A percentile compares a stretch with the other conserved stretches of the same genome.
Evolutionary conservation across 2,797 vertebrate species (phyloP).

Genomic region (Epinephelus awoara): DNA sequence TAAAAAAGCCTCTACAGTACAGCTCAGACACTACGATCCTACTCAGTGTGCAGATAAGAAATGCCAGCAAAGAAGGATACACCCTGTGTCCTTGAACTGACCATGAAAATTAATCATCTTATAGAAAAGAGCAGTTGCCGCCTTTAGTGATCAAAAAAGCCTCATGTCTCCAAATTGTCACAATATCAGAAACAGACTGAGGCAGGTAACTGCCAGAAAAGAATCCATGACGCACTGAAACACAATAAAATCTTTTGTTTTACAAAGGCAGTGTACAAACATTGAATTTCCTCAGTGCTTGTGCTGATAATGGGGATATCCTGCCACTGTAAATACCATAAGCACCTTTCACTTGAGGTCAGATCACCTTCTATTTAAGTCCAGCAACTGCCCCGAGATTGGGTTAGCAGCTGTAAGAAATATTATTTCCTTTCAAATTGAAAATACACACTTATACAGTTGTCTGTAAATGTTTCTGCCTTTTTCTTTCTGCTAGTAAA

Average conservation of each 20-base stretch:
- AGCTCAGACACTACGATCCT: not conserved
- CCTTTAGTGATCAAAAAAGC: constrained; percentile 44
- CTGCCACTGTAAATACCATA: constrained; percentile 76
- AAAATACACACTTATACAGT: not conserved
- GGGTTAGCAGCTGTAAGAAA: constrained; percentile 9
- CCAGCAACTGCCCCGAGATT: constrained; percentile 18
- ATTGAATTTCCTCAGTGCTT: constrained; percentile 76
- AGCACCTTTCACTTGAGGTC: constrained; percentile 27
- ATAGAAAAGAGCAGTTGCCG: constrained; percentile 57
- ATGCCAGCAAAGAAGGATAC: constrained; percentile 23
- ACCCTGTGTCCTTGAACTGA: constrained; percentile 61
- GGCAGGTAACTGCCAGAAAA: constrained; percentile 64
- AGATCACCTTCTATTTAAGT: constrained; percentile 53
- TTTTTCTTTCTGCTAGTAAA: not conserved
- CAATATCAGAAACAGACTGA: constrained; percentile 39
- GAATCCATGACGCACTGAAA: constrained; percentile 72
- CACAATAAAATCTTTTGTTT: constrained; percentile 75
- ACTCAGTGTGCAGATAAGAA: not conserved
- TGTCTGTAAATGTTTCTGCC: not conserved
- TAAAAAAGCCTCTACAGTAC: not conserved
- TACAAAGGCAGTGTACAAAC: constrained; percentile 71
- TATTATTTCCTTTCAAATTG: constrained; percentile 20
- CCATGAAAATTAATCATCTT: constrained; percentile 52
- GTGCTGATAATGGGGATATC: constrained; percentile 83
- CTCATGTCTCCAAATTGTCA: constrained; percentile 41